phyloP scores from a whole-genome alignment of 2,113 vertebrate genomes.

The Aspidoscelis tigris region DNA sequence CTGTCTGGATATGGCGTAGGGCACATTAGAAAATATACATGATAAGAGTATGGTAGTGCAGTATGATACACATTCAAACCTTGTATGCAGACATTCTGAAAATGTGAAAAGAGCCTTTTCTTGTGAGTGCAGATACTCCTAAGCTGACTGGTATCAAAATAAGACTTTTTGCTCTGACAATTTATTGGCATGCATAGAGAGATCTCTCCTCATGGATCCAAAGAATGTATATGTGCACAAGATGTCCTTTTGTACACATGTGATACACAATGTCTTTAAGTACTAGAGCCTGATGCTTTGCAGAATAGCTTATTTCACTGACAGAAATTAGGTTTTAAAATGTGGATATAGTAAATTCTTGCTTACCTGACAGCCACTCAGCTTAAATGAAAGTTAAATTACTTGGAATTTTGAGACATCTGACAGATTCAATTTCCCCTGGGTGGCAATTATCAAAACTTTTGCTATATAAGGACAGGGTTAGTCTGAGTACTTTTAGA shows the following conservation, averaged over 20 bases:
- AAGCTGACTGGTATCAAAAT: neutral
- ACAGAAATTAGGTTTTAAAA: conserved; percentile 1
- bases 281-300: too few relatives aligned
- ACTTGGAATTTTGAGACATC: too few relatives aligned
- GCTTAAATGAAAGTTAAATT: too few relatives aligned
- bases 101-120: neutral
- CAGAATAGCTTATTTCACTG: neutral
- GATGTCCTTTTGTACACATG: neutral
- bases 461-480: neutral
- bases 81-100: neutral
- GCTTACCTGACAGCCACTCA: too few relatives aligned
- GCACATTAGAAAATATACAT: neutral
- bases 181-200: neutral
- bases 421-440: too few relatives aligned
- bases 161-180: neutral
- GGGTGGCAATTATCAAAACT: too few relatives aligned
- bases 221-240: neutral
- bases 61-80: neutral
- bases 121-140: neutral
- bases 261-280: too few relatives aligned
- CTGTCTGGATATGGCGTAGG: too few relatives aligned
- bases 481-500: neutral
- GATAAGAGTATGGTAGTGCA: neutral
- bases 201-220: neutral
- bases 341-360: too few relatives aligned